Evolutionary conservation across 1,140 invertebrate species (phyloP), one percentile per base, ranked within the genome.

Genomic region (Pachypeltis micranthus): DNA sequence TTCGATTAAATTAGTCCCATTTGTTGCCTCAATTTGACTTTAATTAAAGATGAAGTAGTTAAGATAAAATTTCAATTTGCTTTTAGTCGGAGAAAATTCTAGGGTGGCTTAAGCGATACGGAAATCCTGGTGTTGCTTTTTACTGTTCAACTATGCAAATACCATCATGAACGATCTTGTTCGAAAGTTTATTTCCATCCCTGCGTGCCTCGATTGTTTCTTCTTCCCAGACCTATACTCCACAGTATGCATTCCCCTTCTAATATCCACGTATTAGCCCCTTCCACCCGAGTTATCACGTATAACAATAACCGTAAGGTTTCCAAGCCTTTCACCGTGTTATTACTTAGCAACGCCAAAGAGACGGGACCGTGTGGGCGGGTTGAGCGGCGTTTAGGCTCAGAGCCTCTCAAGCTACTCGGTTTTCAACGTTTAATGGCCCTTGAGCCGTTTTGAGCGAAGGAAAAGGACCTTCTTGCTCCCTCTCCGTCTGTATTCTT

Each of bases 301-400:
- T 51, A 51, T 51, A 51, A 51, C 47, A 51, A 51, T 51, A 51
- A 51, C 47, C 47, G 47, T 51, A 51, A 51, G 47, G 12, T 51
- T 51, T n/a, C 34, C 7, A n/a, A 10, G 7, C 19, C 47, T 21
- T 51, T 21, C 47, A 16, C 31, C 16, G 31, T 39, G 23, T 51
- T 51, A 51, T 51, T 51, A 21, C 47, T 7, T 51, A 21, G 47
- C 12, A 51, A 51, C 47, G 12, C 19, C 7, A n/a, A n/a, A n/a
- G n/a, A n/a, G n/a, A n/a, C n/a, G n/a, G n/a, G n/a, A n/a, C n/a
- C n/a, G n/a, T n/a, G n/a, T n/a, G n/a, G n/a, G n/a, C n/a, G n/a
- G n/a, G n/a, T n/a, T n/a, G n/a, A 3, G 47, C 47, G 21, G 19
- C 23, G 12, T 21, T 21, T 51, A 21, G 47, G 12, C 23, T 4